phyloP scores from a whole-genome alignment of 23 tunicate genomes.

The Diplosoma virens region DNA sequence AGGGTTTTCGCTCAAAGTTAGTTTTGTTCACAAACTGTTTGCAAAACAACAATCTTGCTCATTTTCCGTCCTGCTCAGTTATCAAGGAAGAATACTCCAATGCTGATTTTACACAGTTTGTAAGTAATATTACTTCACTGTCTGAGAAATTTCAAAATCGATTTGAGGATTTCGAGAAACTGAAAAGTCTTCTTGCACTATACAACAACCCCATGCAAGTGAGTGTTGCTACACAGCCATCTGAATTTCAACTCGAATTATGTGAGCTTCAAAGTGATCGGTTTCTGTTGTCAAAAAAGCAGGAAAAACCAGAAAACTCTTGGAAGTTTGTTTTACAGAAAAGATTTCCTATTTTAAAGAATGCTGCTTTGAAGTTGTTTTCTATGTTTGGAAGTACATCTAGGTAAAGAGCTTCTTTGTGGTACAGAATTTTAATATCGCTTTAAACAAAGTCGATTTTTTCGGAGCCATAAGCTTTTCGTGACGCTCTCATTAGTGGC shows the following conservation, averaged over 20 bases:
- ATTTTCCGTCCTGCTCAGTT: conserved; percentile 19
- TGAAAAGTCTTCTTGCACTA: conserved; percentile 5
- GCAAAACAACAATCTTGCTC: conserved; percentile 23
- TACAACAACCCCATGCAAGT: conserved; percentile 23
- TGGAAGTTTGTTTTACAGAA: conserved; percentile 28
- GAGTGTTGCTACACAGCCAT: conserved; percentile 15
- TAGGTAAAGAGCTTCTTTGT: no score
- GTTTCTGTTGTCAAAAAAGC: conserved; percentile 17
- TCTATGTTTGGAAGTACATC: conserved; percentile 30
- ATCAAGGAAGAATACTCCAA: conserved; percentile 12
- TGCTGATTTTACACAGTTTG: conserved; percentile 28
- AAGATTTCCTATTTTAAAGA: conserved; percentile 12
- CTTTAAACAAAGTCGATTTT: no score
- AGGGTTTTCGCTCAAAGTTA: conserved; percentile 27
- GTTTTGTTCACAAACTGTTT: conserved; percentile 8
- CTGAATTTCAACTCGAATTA: conserved; percentile 25
- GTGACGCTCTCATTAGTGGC: no score
- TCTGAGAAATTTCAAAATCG: conserved; percentile 1
- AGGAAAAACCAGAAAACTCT: conserved; percentile 26
- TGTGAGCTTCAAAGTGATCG: conserved; percentile 26
- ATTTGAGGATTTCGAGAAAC: conserved; percentile 19
- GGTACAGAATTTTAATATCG: no score
- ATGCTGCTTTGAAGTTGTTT: conserved; percentile 16
- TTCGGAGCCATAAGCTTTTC: no score
- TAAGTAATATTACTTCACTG: background rate